A percentile compares a stretch with the other conserved stretches of the same genome.
Conservation (phyloP, 2,797 vertebrate species). For the Tenualosa ilisha region DNA sequence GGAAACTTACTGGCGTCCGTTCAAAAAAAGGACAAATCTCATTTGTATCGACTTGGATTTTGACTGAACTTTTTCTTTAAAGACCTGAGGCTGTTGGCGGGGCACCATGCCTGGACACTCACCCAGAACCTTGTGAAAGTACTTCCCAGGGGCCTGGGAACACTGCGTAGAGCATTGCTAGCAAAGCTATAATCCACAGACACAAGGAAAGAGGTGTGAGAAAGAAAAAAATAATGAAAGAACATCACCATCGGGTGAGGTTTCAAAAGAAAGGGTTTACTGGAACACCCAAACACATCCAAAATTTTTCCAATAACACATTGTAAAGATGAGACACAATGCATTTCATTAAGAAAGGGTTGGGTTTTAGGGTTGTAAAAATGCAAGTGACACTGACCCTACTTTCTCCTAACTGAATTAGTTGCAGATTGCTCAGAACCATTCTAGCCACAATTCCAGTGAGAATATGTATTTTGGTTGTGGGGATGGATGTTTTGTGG, state of each 20-base stretch:
- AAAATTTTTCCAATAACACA: not conserved
- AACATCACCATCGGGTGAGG: not conserved
- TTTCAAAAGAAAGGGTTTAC: not conserved
- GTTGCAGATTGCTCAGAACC: not conserved
- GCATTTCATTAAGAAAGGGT: not conserved
- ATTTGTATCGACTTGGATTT: constrained; percentile 77
- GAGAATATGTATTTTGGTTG: too few relatives aligned
- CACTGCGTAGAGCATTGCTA: not conserved
- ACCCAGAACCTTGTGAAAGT: not conserved
- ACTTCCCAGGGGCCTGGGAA: not conserved
- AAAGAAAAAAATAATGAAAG: not conserved
- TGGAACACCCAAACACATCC: too few relatives aligned
- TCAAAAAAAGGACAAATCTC: constrained; percentile 63
- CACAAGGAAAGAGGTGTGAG: not conserved
- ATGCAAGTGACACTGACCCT: not conserved
- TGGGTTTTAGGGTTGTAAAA: not conserved
- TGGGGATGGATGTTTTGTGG: too few relatives aligned
- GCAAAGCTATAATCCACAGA: not conserved
- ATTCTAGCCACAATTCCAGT: too few relatives aligned
- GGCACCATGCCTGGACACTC: not conserved
- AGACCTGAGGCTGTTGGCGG: constrained; percentile 41
- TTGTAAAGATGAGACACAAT: not conserved
- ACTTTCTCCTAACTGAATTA: not conserved
- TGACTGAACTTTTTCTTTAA: constrained; percentile 50
- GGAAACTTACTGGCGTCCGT: constrained; percentile 48